Base-by-base conservation (phyloP, 2,113 vertebrate genomes). In the Actenoides hombroni region DNA sequence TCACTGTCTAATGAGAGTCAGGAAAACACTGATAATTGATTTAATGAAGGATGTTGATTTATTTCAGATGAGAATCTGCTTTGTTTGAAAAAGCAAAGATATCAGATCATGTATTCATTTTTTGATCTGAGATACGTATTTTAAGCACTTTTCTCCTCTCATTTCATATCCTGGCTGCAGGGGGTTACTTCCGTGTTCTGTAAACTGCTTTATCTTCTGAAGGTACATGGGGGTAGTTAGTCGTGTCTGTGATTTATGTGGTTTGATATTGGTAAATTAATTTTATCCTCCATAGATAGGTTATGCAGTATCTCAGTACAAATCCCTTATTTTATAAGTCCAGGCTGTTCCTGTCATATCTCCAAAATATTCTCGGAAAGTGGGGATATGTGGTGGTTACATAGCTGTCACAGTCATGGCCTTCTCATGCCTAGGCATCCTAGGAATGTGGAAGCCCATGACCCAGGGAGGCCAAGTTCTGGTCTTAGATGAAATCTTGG, bases 11-110 rank as follows among this genome's bases (percentile, higher is more conserved):
- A 80, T 59, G 26, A 83, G 83, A 78, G 53, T 75, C 77, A 82
- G 73, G 76, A 83, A 88, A 97, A 90, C 39, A 67, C 39, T 91
- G 69, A 24, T 95, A 90, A 90, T 78, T 92, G 83, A 92, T 91
- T 84, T 92, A 91, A 84, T 92, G 69, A 91, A 82, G 48, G 78
- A 89, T 87, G 89, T 73, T 87, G 65, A 76, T 94, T 83, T 94
- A 84, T 57, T 93, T 94, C 71, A 93, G 93, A 88, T 93, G 86
- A 88, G 39, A 88, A 93, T 86, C 86, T 90, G 56, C 68, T 93
- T 82, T 86, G 40, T 57, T 93, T 79, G 80, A 48, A 92, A 91
- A 90, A 93, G 69, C 60, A 75, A 83, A 86, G 39, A 75, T 81
- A 94, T 28, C 64, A 61, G 57, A 71, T 92, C 8, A 7, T 4